A percentile compares a stretch with the other conserved stretches of the same genome.
Evolutionary conservation across 2,113 vertebrate species (phyloP).

Genomic region (Leptocoma aspasia): DNA sequence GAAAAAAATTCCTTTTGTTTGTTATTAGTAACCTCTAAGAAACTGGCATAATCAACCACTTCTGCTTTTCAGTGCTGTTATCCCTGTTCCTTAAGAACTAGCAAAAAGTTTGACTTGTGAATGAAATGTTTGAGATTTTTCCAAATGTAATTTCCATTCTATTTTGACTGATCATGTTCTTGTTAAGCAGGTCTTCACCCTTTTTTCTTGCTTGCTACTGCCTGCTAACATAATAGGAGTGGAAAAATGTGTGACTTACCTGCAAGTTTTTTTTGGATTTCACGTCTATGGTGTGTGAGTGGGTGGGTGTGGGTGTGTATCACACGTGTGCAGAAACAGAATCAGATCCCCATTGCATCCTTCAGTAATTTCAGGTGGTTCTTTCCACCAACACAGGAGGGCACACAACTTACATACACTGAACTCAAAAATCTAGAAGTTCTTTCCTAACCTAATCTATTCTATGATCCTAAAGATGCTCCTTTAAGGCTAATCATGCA

Average conservation of each 20-base stretch:
- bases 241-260: neutral
- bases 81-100: neutral
- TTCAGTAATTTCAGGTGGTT: neutral
- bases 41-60: rapidly evolving
- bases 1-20: neutral
- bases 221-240: neutral
- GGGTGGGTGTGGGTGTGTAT: neutral
- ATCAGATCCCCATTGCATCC: neutral
- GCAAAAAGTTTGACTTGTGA: neutral
- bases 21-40: neutral
- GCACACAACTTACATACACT: neutral
- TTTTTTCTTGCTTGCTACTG: neutral
- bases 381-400: neutral
- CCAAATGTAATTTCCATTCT: neutral
- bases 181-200: neutral
- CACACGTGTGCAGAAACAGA: neutral
- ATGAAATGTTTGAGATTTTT: neutral
- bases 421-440: neutral
- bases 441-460: neutral
- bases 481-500: neutral
- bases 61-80: neutral
- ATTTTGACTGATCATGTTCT: neutral
- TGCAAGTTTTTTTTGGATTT: neutral
- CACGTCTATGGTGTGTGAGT: neutral
- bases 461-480: neutral